Conservation (phyloP, 1,140 invertebrate genomes). For the Ooceraea biroi region DNA sequence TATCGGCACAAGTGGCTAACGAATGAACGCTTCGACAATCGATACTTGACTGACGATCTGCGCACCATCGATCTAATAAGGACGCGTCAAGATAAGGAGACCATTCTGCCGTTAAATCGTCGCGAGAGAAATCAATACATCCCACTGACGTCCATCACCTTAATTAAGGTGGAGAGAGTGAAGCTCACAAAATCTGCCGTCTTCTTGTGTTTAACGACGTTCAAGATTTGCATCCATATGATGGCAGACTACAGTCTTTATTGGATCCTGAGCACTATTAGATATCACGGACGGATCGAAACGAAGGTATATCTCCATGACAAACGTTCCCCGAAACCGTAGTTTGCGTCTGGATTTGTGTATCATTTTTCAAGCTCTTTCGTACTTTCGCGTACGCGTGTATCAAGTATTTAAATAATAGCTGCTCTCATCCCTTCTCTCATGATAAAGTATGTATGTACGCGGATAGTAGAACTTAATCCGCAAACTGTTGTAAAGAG, state of each 20-base stretch:
- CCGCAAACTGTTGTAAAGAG: background rate
- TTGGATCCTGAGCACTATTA: slow-evolving; percentile 90
- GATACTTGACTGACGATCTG: slow-evolving; percentile 90
- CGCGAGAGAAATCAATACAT: slow-evolving; percentile 89
- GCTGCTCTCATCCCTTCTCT: background rate
- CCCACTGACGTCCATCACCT: slow-evolving; percentile 87
- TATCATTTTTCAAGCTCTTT: background rate
- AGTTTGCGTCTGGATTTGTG: background rate
- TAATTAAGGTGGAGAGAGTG: slow-evolving; percentile 88
- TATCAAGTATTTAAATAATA: background rate
- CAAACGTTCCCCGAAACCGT: background rate
- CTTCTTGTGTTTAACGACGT: slow-evolving; percentile 88
- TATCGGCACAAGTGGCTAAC: slow-evolving; percentile 92
- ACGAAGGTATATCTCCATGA: slow-evolving; percentile 82
- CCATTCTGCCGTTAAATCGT: slow-evolving; percentile 90
- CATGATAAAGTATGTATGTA: slow-evolving; percentile 19
- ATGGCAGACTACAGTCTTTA: slow-evolving; percentile 91
- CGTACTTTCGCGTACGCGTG: background rate
- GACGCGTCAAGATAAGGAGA: slow-evolving; percentile 87
- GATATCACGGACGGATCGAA: slow-evolving; percentile 88
- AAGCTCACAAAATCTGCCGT: slow-evolving; percentile 88
- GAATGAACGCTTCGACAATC: slow-evolving; percentile 91
- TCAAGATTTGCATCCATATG: slow-evolving; percentile 91
- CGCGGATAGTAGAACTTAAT: background rate
- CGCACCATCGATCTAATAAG: slow-evolving; percentile 90